Conservation (phyloP, 2,113 vertebrate species). For the Gyps fulvus region DNA sequence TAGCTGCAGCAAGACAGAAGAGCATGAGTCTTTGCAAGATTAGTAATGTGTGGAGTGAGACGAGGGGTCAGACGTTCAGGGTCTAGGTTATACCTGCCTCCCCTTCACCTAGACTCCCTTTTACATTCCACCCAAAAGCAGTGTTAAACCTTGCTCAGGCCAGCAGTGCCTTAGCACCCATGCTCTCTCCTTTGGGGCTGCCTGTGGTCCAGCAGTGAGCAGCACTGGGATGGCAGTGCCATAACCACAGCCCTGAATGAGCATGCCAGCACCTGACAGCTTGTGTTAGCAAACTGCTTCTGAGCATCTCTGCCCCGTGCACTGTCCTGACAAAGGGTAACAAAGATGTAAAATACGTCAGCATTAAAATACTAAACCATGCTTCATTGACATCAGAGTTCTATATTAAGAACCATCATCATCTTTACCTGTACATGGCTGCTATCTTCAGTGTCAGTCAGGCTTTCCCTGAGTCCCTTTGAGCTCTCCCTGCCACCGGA, state of each 20-base stretch:
- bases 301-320: fast-evolving
- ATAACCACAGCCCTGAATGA: background rate
- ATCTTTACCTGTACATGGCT: background rate
- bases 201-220: background rate
- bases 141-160: background rate
- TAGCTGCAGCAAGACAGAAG: background rate
- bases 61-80: fast-evolving
- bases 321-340: background rate
- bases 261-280: fast-evolving
- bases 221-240: fast-evolving
- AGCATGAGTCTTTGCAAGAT: background rate
- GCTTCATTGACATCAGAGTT: background rate
- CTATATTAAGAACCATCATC: background rate
- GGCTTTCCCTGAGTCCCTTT: background rate
- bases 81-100: background rate
- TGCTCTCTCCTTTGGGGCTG: background rate
- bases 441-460: background rate
- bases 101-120: background rate
- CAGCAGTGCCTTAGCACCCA: background rate
- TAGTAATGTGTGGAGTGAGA: background rate
- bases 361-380: background rate
- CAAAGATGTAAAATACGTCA: background rate
- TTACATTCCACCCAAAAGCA: background rate
- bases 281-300: background rate
- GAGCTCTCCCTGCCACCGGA: background rate